A percentile compares a stretch with the other conserved stretches of the same genome.
These are phyloP conservation scores for Temnothorax longispinosus DNA, from an alignment of 1,140 invertebrate genomes.

Conservation along the genomic window DNA sequence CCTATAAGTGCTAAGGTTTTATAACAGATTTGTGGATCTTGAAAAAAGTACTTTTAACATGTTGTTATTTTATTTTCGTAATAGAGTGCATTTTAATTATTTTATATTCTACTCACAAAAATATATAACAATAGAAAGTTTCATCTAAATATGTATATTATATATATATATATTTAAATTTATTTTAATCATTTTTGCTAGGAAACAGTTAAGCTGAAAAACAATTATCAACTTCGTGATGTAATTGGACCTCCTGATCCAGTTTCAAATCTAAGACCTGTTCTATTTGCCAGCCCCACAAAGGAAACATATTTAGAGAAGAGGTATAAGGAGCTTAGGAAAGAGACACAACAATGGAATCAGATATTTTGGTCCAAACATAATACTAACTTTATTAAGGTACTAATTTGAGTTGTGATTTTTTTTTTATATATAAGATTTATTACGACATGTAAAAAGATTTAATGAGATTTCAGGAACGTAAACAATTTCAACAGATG, in stretches of 20 bases:
- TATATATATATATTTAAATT: too few relatives aligned
- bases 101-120: too few relatives aligned
- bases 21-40: too few relatives aligned
- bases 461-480: constrained; percentile 87
- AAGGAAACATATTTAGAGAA: constrained; percentile 90
- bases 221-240: constrained; percentile 23
- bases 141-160: too few relatives aligned
- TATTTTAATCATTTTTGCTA: neutral
- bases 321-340: constrained; percentile 88
- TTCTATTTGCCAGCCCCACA: constrained; percentile 88
- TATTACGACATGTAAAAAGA: neutral
- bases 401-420: constrained; percentile 71
- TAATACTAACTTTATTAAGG: constrained; percentile 90
- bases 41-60: too few relatives aligned
- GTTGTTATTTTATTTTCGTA: too few relatives aligned
- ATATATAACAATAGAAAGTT: too few relatives aligned
- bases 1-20: too few relatives aligned
- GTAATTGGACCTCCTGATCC: constrained; percentile 92
- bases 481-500: constrained; percentile 88
- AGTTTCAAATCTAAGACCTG: constrained; percentile 91
- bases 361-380: constrained; percentile 93
- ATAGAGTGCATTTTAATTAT: too few relatives aligned
- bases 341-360: constrained; percentile 92
- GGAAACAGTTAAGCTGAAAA: neutral
- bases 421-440: neutral